These are phyloP conservation scores for Excalfactoria chinensis DNA, from an alignment of 2,113 vertebrate species.

Conservation along the genomic window DNA sequence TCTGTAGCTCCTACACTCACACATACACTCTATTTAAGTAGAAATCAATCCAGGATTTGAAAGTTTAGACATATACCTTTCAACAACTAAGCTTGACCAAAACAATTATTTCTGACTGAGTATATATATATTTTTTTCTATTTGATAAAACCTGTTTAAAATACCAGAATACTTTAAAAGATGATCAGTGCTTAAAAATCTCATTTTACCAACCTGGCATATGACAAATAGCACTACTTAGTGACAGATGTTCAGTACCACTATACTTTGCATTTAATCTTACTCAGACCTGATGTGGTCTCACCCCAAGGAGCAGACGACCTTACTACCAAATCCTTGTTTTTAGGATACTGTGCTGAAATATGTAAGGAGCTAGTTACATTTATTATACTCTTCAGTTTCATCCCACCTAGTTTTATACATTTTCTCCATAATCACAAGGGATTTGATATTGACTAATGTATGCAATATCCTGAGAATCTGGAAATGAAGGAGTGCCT, in stretches of 20 bases:
- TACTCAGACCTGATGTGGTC: background rate
- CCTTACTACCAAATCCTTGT: background rate
- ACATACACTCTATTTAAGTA: background rate
- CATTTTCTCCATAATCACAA: background rate
- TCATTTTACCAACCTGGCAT: background rate
- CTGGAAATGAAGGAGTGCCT: background rate
- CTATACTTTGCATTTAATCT: background rate
- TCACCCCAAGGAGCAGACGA: background rate
- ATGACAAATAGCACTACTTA: background rate
- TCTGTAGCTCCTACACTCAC: background rate
- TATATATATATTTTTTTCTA: background rate
- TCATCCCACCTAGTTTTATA: background rate
- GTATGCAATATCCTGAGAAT: background rate
- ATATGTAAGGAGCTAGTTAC: background rate
- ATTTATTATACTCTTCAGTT: background rate
- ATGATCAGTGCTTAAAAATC: background rate
- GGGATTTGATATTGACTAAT: background rate
- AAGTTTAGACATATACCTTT: background rate
- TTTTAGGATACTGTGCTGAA: background rate
- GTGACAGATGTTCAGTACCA: background rate
- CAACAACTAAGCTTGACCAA: background rate
- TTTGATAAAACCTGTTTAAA: background rate
- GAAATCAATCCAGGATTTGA: background rate
- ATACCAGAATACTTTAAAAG: background rate
- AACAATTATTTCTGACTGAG: background rate